Base-by-base conservation (phyloP, 2,888 invertebrate genomes). In the Proisotoma minuta region DNA sequence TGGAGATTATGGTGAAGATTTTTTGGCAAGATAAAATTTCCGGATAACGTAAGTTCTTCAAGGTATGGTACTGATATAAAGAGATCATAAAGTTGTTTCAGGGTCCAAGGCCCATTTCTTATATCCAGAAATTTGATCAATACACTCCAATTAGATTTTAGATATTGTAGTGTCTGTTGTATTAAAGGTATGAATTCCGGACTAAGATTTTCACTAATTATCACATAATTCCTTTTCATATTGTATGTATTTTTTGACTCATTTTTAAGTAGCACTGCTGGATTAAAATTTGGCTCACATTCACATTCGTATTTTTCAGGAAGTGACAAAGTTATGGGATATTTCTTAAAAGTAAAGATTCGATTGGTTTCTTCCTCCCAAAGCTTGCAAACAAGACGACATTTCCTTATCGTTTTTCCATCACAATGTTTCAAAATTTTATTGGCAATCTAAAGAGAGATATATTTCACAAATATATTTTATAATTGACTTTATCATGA, bases 331-430 rank as follows among this genome's bases (percentile, higher is more conserved):
- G 48, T 49, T n/a, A 47, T 51, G 1, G 63, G 63, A 52, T 51
- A 57, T 22, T 64, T 64, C 8, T 57, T 49, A 8, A 64, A 51
- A 20, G 40, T 48, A n/a, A 64, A 23, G 39, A 54, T 27, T 23
- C 39, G 39, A 20, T 62, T 57, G 5, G 60, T 62, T 47, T 62
- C 62, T 1, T 56, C 24, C 20, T 67, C 62, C 67, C 67, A 67
- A 4, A 64, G 59, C 43, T 50, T 51, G n/a, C 60, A 64, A 15
- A 64, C 57, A 1, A 59, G 28, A 18, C 67, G 52, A 29, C 67
- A 67, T 10, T 12, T 56, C 48, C 62, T 64, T 23, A 57, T 23
- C 15, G 59, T 56, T 20, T 27, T 22, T 24, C 54, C 40, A 3
- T 22, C 54, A 15, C 61, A 60, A 40, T 57, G 51, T 3, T 34